A percentile compares a stretch with the other conserved stretches of the same genome.
phyloP scores from a whole-genome alignment of 92 coral and sea anemone genomes.

The Meandrina meandrites region DNA sequence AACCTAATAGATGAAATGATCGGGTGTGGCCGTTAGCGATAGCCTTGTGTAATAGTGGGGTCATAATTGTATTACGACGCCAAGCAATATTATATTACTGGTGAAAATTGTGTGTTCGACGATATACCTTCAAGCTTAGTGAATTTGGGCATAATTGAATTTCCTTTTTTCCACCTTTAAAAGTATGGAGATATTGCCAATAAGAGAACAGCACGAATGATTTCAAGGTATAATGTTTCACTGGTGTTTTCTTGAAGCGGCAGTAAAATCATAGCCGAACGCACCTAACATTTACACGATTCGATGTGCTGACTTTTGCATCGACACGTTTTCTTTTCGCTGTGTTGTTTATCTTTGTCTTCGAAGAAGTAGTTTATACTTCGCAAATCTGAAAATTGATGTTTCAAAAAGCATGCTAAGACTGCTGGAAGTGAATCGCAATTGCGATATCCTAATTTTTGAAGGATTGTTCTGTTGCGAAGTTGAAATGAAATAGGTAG shows the following conservation, averaged over 20 bases:
- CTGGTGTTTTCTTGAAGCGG: background rate
- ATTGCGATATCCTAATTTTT: background rate
- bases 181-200: conserved; percentile 69
- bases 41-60: conserved; percentile 63
- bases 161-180: conserved; percentile 50
- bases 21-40: conserved; percentile 82
- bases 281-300: background rate
- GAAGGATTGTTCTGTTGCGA: background rate
- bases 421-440: background rate
- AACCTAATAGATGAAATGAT: conserved; percentile 2
- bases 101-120: conserved; percentile 73
- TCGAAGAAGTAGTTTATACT: background rate
- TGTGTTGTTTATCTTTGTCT: background rate
- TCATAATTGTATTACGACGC: conserved; percentile 81
- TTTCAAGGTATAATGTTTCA: background rate
- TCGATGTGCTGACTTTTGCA: background rate
- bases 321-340: background rate
- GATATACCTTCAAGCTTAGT: conserved; percentile 76
- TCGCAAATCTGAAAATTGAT: background rate
- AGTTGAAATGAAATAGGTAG: background rate
- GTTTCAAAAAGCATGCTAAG: background rate
- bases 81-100: conserved; percentile 82
- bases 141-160: conserved; percentile 69
- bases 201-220: conserved; percentile 37
- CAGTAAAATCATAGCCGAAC: background rate